Evolutionary conservation across 2,113 vertebrate species (phyloP), one percentile per base, ranked within the genome.

Genomic region (Salminus brasiliensis): DNA sequence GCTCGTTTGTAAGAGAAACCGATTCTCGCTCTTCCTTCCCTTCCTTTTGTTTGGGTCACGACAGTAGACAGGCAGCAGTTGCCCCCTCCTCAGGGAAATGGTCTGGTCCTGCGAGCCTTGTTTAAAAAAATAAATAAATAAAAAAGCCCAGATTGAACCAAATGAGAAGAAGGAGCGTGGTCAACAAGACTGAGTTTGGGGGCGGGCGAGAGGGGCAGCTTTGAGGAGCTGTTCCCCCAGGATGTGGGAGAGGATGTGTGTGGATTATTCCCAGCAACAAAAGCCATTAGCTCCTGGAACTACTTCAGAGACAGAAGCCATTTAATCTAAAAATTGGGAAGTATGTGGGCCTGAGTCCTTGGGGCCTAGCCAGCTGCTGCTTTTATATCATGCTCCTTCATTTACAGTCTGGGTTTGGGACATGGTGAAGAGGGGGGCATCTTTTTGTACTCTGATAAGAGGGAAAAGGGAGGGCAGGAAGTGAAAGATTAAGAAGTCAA

Each of bases 231-330:
- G 39, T 83, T 91, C 91, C 91, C 92, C 91, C 88, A 91, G 91
- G 90, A 94, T 92, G 92, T 94, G 91, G 89, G 91, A 94, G 92
- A 94, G 93, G 93, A 94, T 93, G 92, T 93, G 92, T 93, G 92
- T 88, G 89, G 91, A 92, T 94, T 92, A 93, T 93, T 93, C 88
- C 89, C 89, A 92, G 91, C 91, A 93, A 94, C 93, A 93, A 94
- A 93, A 92, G 93, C 93, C 89, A 92, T 94, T 94, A 92, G 90
- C 76, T 86, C 82, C 85, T 94, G 93, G 93, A 94, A 91, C 65
- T 85, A 93, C 93, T 93, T 94, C 93, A 94, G 91, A 94, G 90
- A 90, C 86, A 78, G 83, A 86, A 72, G 88, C 88, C 87, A 91
- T 94, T 93, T 94, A 93, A 94, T 93, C 91, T 93, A 78, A 88